Base-by-base conservation (phyloP, 2,888 invertebrate species). In the Drosophila imparisetae region DNA sequence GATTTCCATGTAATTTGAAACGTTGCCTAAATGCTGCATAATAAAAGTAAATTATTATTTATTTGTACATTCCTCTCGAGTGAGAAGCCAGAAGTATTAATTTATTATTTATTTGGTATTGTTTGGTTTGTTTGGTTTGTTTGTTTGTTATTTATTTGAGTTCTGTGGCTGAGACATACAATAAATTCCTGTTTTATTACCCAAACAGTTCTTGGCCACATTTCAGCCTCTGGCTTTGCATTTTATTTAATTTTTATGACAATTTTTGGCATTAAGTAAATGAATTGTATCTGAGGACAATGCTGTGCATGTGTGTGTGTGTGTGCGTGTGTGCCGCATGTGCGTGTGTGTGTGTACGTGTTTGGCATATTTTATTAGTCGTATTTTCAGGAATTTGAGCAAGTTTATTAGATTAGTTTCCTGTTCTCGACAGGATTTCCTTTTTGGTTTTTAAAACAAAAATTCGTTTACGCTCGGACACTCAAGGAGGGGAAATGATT, bases 71-170 rank as follows among this genome's bases (percentile, higher is more conserved):
- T 55, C 80, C 76, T 70, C 75, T 66, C 66, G 66, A 80, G 63
- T 49, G 61, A 21, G 53, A 45, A 8, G 38, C 29, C 71, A 50
- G 63, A 52, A 80, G 66, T 64, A 67, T 65, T 58, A 66, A 82
- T 89, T 87, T 80, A 90, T 84, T 88, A 90, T 84, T 88, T 89
- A 88, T 87, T 74, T 79, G 76, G 42, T 75, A 78, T 73, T 66
- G 72, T 58, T 66, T 66, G 72, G 55, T 66, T 45, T 4, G 24
- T 4, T 74, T 63, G 72, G 55, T 66, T 45, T 4, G 24, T 4
- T 74, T 63, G 55, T 53, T 60, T 63, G 68, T 67, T 66, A 59
- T 76, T 86, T 58, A 76, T 78, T 64, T 72, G 67, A 38, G 21
- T 53, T 68, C 50, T 72, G 81, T 66, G 77, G 65, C 34, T 80